Conservation (phyloP, 2,797 vertebrate species). For the Tauraco hartlaubi region DNA sequence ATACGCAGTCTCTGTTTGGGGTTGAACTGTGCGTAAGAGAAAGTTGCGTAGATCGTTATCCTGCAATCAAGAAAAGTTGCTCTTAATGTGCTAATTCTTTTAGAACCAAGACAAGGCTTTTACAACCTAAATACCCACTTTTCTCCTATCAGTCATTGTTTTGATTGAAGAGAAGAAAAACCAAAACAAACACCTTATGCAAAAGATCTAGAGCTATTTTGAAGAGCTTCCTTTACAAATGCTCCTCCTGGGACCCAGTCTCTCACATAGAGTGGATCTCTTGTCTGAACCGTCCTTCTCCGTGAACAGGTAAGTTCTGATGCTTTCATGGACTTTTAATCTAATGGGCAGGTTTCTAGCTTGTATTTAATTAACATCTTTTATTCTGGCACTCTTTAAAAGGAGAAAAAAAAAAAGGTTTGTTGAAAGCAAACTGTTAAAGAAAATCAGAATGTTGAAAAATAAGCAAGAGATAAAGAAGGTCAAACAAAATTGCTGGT, state of each 20-base stretch:
- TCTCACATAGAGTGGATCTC: not conserved
- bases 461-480: not conserved
- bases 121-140: not conserved
- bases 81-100: not conserved
- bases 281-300: not conserved
- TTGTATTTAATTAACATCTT: not conserved
- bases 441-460: not conserved
- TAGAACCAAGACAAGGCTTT: not conserved
- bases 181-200: not conserved
- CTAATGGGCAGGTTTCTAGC: not conserved
- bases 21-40: not conserved
- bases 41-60: not conserved
- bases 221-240: conserved; percentile 21
- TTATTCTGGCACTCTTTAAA: not conserved
- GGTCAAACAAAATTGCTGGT: not conserved
- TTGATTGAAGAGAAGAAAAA: conserved; percentile 27
- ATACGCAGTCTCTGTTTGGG: not conserved
- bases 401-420: not conserved
- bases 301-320: conserved; percentile 36
- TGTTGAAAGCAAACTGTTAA: not conserved
- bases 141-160: not conserved
- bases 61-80: not conserved
- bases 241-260: not conserved
- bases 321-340: conserved; percentile 22
- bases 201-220: not conserved